Percentiles rank a stretch among this genome's conserved stretches.
Conservation (phyloP, 2,797 vertebrate genomes). For the Neopelma chrysocephalum region DNA sequence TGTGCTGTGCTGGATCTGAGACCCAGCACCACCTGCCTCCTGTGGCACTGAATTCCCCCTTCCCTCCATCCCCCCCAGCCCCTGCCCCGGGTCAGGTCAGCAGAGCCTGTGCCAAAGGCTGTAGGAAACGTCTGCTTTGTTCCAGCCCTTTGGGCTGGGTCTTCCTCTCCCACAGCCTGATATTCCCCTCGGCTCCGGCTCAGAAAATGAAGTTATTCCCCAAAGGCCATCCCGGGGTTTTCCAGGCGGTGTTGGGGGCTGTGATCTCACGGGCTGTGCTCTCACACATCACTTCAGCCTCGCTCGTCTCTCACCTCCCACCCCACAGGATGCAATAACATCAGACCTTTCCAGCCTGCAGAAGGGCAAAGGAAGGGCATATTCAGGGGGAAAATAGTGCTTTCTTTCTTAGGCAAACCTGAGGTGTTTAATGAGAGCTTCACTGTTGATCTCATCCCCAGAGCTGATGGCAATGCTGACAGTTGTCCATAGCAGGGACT, state of each 20-base stretch:
- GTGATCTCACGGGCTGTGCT: neutral
- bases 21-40: neutral
- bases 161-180: neutral
- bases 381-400: neutral
- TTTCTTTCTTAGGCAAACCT: neutral
- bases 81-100: neutral
- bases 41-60: accelerated
- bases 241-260: neutral
- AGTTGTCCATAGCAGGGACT: neutral
- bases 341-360: neutral
- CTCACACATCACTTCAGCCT: neutral
- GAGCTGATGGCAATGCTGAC: accelerated
- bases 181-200: neutral
- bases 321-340: accelerated
- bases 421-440: too few species aligned
- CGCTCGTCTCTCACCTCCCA: neutral
- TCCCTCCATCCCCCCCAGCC: neutral
- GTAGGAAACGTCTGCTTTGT: neutral
- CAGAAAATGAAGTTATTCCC: neutral
- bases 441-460: neutral
- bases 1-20: neutral
- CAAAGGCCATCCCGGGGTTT: neutral
- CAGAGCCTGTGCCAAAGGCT: neutral
- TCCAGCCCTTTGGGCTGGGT: neutral
- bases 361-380: accelerated